Percentiles rank a stretch among this genome's conserved stretches.
Evolutionary conservation across 2,888 invertebrate genomes (phyloP).

Genomic region (Psylliodes chrysocephalus): DNA sequence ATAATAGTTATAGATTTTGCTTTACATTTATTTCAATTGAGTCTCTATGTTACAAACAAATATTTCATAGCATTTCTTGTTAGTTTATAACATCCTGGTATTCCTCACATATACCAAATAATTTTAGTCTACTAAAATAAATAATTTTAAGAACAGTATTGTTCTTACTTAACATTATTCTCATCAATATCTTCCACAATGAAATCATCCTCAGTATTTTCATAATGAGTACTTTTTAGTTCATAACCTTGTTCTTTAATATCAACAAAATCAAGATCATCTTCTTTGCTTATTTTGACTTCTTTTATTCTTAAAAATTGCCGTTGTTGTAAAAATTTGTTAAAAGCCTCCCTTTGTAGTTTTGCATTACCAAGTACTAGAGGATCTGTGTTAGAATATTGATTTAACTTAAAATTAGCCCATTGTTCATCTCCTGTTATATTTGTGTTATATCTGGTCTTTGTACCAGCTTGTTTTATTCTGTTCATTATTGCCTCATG

Average conservation of each 20-base stretch:
- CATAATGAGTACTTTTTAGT: too few relatives aligned
- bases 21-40: too few relatives aligned
- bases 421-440: constrained; percentile 35
- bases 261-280: background rate
- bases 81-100: too few relatives aligned
- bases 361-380: constrained; percentile 52
- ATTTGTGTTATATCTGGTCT: background rate
- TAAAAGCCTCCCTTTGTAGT: constrained; percentile 66
- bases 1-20: too few relatives aligned
- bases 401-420: constrained; percentile 42
- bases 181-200: constrained; percentile 1
- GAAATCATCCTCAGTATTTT: background rate
- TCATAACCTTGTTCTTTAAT: background rate
- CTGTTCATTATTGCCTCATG: constrained; percentile 71
- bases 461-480: constrained; percentile 42
- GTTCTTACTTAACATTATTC: background rate
- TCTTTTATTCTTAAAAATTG: constrained; percentile 57
- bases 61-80: too few relatives aligned
- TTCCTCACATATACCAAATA: too few relatives aligned
- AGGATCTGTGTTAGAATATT: constrained; percentile 51
- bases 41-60: too few relatives aligned
- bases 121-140: too few relatives aligned
- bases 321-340: constrained; percentile 68
- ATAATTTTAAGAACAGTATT: too few relatives aligned
- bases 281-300: background rate